Base-by-base conservation (phyloP, 2,113 vertebrate genomes). In the Periophthalmus modestus region DNA sequence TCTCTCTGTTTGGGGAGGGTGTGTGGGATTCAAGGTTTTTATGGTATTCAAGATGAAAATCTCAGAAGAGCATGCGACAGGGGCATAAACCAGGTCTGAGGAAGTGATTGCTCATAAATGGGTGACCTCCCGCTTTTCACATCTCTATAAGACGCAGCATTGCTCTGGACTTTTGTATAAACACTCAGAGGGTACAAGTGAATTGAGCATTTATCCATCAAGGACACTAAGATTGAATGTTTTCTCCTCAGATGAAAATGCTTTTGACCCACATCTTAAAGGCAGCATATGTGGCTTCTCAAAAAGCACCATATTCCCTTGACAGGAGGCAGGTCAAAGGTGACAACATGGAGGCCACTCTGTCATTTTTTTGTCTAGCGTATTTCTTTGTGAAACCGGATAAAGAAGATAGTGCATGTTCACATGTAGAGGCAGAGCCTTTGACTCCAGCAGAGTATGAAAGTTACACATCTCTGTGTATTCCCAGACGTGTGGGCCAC, bases 141-240 rank as follows among this genome's bases (percentile, higher is more conserved):
- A 48, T 62, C 59, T 24, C 21, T 77, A 62, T 36, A 79, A 50
- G 39, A 78, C 57, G 58, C 16, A 55, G 73, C 67, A 73, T 80
- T 70, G 73, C 73, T 84, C 59, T 73, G 48, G 55, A 81, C 72
- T 59, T 69, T 55, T 65, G 72, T 74, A 68, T 57, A 58, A 77
- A 80, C 24, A 81, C 65, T 58, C 19, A 39, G 2, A 72, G 43
- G 34, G 62, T n/a, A 57, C 19, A 55, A 78, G 61, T 75, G 66
- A 87, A 86, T 74, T 61, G 18, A 78, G 72, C 83, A 84, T 75
- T 75, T 46, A 80, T 68, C 74, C 33, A 72, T 85, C 82, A 82
- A 85, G 75, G 79, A 52, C 61, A 21, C 68, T 75, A 15, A 85
- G 57, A 69, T 50, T 74, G 73, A 74, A 83, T 71, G 70, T 77